These are phyloP conservation scores for Leptinotarsa peninsularis DNA, from an alignment of 2,888 invertebrate species.

Conservation along the genomic window DNA sequence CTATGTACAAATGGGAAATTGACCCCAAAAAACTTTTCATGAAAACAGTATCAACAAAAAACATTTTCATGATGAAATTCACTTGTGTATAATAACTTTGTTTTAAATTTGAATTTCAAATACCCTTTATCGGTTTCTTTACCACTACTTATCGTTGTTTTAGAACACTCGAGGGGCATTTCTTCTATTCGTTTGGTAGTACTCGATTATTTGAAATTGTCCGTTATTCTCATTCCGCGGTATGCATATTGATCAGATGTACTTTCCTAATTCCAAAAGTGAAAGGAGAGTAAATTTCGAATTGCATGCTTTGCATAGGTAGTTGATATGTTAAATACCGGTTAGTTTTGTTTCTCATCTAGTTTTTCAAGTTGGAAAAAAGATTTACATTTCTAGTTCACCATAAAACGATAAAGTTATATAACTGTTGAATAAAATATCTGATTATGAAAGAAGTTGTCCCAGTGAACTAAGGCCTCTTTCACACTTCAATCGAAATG, in stretches of 20 bases:
- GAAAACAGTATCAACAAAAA: too few relatives aligned
- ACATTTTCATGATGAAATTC: too few relatives aligned
- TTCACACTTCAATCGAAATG: too few relatives aligned
- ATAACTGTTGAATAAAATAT: too few relatives aligned
- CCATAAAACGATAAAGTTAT: too few relatives aligned
- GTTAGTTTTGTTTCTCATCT: background rate
- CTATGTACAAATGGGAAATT: too few relatives aligned
- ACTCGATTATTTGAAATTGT: background rate
- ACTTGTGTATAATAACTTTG: too few relatives aligned
- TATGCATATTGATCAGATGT: slow-evolving; percentile 10
- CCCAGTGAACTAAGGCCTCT: too few relatives aligned
- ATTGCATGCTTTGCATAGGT: background rate
- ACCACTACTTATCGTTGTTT: background rate
- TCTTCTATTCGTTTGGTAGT: background rate
- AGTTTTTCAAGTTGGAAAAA: background rate
- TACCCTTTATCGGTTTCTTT: background rate
- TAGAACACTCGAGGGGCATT: background rate
- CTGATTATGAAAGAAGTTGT: too few relatives aligned
- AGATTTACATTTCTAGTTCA: too few relatives aligned
- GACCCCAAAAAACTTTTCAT: too few relatives aligned
- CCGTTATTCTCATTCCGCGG: slow-evolving; percentile 1
- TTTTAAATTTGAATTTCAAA: background rate
- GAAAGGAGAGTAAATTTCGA: background rate
- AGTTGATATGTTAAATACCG: background rate
- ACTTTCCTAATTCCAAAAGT: slow-evolving; percentile 10